A percentile compares a stretch with the other conserved stretches of the same genome.
Evolutionary conservation across 2,888 invertebrate genomes (phyloP).

Genomic region (Drosophila eohydei): DNA sequence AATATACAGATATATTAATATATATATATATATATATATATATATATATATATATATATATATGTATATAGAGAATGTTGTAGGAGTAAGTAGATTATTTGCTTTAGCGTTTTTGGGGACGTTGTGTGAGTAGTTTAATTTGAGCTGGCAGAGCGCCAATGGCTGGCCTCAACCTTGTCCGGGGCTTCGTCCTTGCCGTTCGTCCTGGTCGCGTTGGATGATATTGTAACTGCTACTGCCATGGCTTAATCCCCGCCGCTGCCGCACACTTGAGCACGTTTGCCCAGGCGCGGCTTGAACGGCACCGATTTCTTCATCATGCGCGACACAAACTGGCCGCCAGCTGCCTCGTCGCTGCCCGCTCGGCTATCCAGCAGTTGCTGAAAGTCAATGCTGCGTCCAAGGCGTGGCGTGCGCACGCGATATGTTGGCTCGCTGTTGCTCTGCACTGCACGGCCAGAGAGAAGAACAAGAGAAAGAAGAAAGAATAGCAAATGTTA

Average conservation of each 20-base stretch:
- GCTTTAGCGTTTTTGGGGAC: slow-evolving; percentile 51
- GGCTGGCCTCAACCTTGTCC: slow-evolving; percentile 76
- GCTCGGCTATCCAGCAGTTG: slow-evolving; percentile 56
- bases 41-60: background rate
- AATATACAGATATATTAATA: slow-evolving; percentile 7
- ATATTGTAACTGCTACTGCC: slow-evolving; percentile 49
- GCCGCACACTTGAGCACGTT: slow-evolving; percentile 80
- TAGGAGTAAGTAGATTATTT: slow-evolving; percentile 60
- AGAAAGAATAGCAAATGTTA: slow-evolving; percentile 15
- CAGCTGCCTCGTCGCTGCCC: slow-evolving; percentile 52
- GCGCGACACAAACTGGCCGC: slow-evolving; percentile 85
- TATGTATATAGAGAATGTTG: background rate
- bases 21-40: background rate
- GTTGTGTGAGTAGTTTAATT: slow-evolving; percentile 48
- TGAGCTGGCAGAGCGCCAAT: slow-evolving; percentile 54
- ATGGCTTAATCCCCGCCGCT: slow-evolving; percentile 67
- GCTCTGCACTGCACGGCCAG: slow-evolving; percentile 75
- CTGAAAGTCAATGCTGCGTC: slow-evolving; percentile 85
- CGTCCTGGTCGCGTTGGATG: slow-evolving; percentile 22
- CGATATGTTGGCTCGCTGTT: slow-evolving; percentile 76
- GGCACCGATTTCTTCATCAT: slow-evolving; percentile 85
- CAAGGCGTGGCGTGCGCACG: slow-evolving; percentile 85
- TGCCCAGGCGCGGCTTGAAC: slow-evolving; percentile 85
- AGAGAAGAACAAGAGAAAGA: slow-evolving; percentile 8
- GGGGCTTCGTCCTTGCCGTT: slow-evolving; percentile 47